These are phyloP conservation scores for Elysia crispata DNA, from an alignment of 2,888 invertebrate genomes.

Conservation along the genomic window DNA sequence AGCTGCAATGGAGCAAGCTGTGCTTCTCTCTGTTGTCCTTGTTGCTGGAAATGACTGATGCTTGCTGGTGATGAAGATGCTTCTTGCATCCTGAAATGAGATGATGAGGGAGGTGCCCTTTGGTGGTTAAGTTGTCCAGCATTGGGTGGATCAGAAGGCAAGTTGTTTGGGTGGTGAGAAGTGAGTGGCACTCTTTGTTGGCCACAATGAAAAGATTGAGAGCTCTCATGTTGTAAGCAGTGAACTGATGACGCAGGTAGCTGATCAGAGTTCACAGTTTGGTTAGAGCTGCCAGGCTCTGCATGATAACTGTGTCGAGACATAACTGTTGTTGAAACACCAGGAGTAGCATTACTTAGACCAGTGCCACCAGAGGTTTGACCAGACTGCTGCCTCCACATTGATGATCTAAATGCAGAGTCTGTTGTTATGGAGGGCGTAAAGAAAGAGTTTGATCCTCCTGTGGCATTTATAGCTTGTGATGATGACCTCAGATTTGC, in stretches of 20 bases:
- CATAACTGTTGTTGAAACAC: no score
- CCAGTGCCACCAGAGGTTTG: no score
- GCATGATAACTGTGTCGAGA: no score
- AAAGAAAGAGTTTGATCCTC: no score
- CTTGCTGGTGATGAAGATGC: slow-evolving; percentile 10
- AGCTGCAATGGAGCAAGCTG: neutral
- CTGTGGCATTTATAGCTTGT: no score
- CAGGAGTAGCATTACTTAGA: no score
- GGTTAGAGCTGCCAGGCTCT: no score
- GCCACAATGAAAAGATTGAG: neutral
- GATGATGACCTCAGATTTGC: no score
- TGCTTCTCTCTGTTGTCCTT: neutral
- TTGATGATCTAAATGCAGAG: neutral
- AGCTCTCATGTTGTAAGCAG: no score
- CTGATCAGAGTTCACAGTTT: no score
- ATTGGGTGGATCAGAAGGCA: neutral
- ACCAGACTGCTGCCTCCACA: no score
- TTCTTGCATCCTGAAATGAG: neutral
- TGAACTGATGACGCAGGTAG: no score
- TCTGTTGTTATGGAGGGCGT: neutral
- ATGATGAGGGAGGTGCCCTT: neutral
- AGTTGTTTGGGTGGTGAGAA: neutral
- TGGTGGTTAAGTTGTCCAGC: neutral
- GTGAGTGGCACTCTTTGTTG: neutral
- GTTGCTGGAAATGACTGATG: neutral